A percentile compares a stretch with the other conserved stretches of the same genome.
phyloP scores from a whole-genome alignment of 2,888 invertebrate genomes.

The Kryphioiulus occultus region DNA sequence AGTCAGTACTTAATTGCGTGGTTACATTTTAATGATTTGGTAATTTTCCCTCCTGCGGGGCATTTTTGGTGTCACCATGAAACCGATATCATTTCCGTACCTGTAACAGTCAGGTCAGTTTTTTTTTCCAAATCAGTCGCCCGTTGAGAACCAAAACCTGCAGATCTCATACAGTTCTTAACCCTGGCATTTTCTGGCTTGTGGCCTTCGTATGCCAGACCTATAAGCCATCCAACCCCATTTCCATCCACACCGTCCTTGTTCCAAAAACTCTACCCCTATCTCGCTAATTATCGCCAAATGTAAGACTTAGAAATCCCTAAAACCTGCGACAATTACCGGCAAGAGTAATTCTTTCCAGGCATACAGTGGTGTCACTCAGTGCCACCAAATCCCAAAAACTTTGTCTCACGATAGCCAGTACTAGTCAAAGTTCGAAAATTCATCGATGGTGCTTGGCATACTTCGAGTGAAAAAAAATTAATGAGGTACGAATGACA shows the following conservation, averaged over 20 bases:
- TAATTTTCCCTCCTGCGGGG: background rate
- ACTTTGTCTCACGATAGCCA: background rate
- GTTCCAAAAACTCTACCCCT: constrained; percentile 4
- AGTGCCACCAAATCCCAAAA: background rate
- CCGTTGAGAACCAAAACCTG: background rate
- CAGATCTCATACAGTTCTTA: background rate
- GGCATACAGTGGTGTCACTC: background rate
- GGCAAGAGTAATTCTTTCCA: background rate
- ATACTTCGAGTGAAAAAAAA: background rate
- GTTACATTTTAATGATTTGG: background rate
- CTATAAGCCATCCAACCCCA: background rate
- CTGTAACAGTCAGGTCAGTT: background rate
- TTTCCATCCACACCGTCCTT: constrained; percentile 23
- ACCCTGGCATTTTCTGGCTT: background rate
- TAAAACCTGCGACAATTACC: background rate
- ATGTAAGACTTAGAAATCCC: background rate
- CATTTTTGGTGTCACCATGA: background rate
- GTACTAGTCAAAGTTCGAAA: background rate
- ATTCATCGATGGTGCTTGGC: background rate
- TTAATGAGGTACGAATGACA: background rate
- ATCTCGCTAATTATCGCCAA: background rate
- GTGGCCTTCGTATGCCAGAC: background rate
- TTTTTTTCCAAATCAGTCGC: background rate
- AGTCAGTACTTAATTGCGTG: background rate
- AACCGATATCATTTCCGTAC: background rate